Evolutionary conservation across 2,113 vertebrate species (phyloP), one percentile per base, ranked within the genome.

Genomic region (Ginglymostoma cirratum): DNA sequence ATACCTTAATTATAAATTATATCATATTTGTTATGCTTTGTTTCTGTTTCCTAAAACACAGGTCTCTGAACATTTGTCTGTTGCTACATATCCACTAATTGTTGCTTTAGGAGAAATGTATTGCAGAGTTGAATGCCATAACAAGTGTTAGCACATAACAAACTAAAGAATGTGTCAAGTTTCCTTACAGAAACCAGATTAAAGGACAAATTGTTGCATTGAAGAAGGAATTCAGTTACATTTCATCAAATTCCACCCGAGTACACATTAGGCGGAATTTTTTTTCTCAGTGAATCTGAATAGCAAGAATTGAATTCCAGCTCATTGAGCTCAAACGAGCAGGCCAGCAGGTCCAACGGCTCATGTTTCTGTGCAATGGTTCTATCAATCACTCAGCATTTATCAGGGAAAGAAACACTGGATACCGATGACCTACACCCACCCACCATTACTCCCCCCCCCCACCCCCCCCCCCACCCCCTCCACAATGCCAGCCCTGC

Each of bases 301-400:
- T 95, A 72, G 94, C 94, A 95, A 72, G 94, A 76, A 72, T 95
- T 95, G 94, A 72, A 95, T 95, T 95, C 69, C 45, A 95, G 45
- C 69, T 76, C 42, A 76, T 76, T 95, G 67, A 95, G 94, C 45
- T 95, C 69, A 95, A 95, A 66, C 27, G 27, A 76, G 45, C 45
- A 95, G 69, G 94, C 67, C 94, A 95, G 69, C 94, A 95, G 94
- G 67, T 95, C 69, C 94, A 72, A 52, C 67, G 23, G 70, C 69
- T 95, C 94, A 95, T 72, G 69, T 95, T 95, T 95, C 94, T 72
- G 67, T 76, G 45, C 94, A 95, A 95, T 72, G 94, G 38, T 38
- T 95, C 94, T 95, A 72, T 95, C 94, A 95, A 76, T 95, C 93
- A 95, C 93, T 95, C 94, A 17, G 69, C 67, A 48, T 34, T 95